Evolutionary conservation across 2,888 invertebrate genomes (phyloP).

Genomic region (Caenorhabditis sulstoni): DNA sequence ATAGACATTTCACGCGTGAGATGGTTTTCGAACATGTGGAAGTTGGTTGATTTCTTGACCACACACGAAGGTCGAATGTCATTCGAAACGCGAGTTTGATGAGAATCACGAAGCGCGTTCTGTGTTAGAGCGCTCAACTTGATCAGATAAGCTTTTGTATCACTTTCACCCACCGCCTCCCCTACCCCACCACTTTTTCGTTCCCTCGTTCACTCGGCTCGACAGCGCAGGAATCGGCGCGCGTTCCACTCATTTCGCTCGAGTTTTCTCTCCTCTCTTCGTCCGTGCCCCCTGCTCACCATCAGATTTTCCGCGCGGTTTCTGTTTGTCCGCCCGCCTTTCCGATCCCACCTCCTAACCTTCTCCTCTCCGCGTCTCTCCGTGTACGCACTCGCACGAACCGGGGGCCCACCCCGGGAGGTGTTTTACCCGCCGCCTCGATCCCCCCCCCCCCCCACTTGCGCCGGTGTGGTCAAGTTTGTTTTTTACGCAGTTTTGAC

Average conservation of each 20-base stretch:
- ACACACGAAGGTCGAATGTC: neutral
- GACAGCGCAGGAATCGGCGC: conserved; percentile 5
- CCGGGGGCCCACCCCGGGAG: conserved; percentile 36
- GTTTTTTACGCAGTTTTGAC: conserved; percentile 57
- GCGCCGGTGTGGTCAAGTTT: conserved; percentile 37
- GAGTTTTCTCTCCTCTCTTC: conserved; percentile 6
- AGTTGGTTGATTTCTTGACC: conserved; percentile 20
- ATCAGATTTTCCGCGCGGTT: conserved; percentile 52
- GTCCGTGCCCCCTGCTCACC: conserved; percentile 53
- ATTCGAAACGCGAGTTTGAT: no score
- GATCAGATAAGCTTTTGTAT: conserved; percentile 46
- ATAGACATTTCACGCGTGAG: conserved; percentile 36
- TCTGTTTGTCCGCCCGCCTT: conserved; percentile 58
- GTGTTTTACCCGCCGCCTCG: conserved; percentile 51
- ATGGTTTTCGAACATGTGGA: conserved; percentile 24
- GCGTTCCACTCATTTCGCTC: conserved; percentile 45
- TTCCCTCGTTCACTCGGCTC: conserved; percentile 18
- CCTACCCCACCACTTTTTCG: conserved; percentile 13
- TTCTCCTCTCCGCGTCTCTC: conserved; percentile 54
- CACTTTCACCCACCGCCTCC: no score
- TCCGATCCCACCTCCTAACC: conserved; percentile 57
- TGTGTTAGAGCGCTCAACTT: conserved; percentile 22
- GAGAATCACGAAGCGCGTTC: no score
- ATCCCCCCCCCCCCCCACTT: neutral
- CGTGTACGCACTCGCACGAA: conserved; percentile 60